Conservation (phyloP, 2,888 invertebrate genomes). For the Drosophila imparisetae region DNA sequence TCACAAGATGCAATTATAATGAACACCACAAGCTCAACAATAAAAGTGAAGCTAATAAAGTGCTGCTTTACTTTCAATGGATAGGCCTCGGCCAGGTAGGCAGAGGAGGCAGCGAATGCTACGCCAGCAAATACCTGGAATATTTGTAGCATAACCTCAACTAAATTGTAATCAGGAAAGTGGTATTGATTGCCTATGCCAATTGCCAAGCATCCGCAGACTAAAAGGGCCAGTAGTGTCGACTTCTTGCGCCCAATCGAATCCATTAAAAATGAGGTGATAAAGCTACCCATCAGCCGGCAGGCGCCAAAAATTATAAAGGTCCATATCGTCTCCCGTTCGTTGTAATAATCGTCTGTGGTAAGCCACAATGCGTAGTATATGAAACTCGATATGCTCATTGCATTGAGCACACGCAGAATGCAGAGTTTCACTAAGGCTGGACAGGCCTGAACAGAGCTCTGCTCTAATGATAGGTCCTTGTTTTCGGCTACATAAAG, state of each 20-base stretch:
- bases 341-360: neutral
- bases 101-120: conserved; percentile 58
- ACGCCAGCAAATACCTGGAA: conserved; percentile 65
- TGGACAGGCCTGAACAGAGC: conserved; percentile 38
- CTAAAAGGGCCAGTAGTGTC: conserved; percentile 47
- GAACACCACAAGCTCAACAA: conserved; percentile 50
- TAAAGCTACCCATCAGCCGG: conserved; percentile 52
- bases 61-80: conserved; percentile 69
- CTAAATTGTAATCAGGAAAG: neutral
- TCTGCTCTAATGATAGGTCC: conserved; percentile 23
- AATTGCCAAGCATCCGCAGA: conserved; percentile 52
- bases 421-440: conserved; percentile 61
- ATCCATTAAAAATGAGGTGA: conserved; percentile 55
- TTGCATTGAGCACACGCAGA: conserved; percentile 63
- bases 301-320: conserved; percentile 46
- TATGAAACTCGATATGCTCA: conserved; percentile 52
- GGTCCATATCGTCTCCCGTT: conserved; percentile 9
- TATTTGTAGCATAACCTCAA: conserved; percentile 36
- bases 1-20: conserved; percentile 8
- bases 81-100: conserved; percentile 73
- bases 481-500: conserved; percentile 58
- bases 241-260: conserved; percentile 60
- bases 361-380: conserved; percentile 1
- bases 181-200: conserved; percentile 32
- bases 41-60: conserved; percentile 45